A percentile compares a stretch with the other conserved stretches of the same genome.
phyloP scores from a whole-genome alignment of 1,140 invertebrate genomes.

The Triops cancriformis region DNA sequence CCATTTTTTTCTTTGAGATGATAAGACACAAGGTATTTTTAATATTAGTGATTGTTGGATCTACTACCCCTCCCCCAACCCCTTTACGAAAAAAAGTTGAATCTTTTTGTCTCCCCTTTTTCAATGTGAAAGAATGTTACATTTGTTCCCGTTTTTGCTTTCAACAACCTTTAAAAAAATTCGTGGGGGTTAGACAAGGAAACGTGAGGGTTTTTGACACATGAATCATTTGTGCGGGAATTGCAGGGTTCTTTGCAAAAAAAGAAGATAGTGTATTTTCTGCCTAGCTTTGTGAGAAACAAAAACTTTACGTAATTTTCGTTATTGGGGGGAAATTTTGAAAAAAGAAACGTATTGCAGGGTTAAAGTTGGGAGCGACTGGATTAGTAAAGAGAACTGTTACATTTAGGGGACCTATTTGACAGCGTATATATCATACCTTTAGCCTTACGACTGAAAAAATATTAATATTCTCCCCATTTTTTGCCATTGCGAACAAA shows the following conservation, averaged over 20 bases:
- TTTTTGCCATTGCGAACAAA: constrained; percentile 10
- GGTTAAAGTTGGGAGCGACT: background rate
- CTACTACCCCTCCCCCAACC: background rate
- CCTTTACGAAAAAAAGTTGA: background rate
- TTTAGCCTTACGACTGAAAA: background rate
- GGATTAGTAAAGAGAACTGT: background rate
- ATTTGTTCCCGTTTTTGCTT: background rate
- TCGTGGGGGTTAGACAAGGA: background rate
- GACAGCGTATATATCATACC: constrained; percentile 5
- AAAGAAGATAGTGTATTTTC: background rate
- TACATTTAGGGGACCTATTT: constrained; percentile 3
- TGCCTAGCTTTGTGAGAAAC: background rate
- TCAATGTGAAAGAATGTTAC: background rate
- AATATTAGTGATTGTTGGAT: constrained; percentile 8
- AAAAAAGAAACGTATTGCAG: background rate
- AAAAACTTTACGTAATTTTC: background rate
- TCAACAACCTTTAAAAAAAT: background rate
- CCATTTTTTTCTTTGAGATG: background rate
- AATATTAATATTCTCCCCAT: background rate
- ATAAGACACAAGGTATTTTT: constrained; percentile 7
- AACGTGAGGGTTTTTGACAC: background rate
- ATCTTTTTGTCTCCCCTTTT: background rate
- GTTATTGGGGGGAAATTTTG: background rate
- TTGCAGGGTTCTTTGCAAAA: background rate
- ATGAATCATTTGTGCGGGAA: background rate